Conservation (phyloP, 2,113 vertebrate genomes). For the Shinisaurus crocodilurus region DNA sequence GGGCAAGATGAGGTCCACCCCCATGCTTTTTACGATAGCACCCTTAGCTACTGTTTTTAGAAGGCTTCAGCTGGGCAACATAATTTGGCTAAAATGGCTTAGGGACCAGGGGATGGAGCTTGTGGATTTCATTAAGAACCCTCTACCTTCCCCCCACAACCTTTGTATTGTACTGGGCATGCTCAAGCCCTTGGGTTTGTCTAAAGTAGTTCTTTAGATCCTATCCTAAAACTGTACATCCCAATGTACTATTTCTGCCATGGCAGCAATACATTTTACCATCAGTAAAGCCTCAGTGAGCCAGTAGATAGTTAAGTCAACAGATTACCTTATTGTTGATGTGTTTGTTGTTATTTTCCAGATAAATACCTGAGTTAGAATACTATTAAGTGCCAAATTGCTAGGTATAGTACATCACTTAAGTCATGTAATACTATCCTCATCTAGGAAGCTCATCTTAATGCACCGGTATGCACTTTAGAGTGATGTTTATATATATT, state of each 20-base stretch:
- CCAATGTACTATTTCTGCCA: neutral
- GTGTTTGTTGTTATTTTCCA: neutral
- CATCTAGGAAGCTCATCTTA: constrained; percentile 3
- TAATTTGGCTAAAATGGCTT: neutral
- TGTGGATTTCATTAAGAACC: neutral
- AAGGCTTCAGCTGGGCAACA: neutral
- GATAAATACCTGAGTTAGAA: neutral
- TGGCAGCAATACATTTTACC: neutral
- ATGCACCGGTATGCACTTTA: neutral
- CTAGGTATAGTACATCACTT: neutral
- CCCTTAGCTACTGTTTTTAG: neutral
- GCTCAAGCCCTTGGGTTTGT: neutral
- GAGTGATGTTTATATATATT: constrained; percentile 31
- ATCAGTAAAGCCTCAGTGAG: neutral
- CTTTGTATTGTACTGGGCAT: neutral
- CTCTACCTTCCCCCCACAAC: neutral
- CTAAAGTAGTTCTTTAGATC: neutral
- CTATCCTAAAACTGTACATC: neutral
- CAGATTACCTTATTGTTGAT: neutral
- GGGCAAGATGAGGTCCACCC: neutral
- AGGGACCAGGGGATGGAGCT: neutral
- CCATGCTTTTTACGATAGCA: neutral
- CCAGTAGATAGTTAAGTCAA: neutral
- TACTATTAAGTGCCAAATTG: neutral
- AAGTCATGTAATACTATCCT: neutral